A percentile compares a stretch with the other conserved stretches of the same genome.
Evolutionary conservation across 1,140 invertebrate species (phyloP).

Genomic region (Brachionus paranguensis): DNA sequence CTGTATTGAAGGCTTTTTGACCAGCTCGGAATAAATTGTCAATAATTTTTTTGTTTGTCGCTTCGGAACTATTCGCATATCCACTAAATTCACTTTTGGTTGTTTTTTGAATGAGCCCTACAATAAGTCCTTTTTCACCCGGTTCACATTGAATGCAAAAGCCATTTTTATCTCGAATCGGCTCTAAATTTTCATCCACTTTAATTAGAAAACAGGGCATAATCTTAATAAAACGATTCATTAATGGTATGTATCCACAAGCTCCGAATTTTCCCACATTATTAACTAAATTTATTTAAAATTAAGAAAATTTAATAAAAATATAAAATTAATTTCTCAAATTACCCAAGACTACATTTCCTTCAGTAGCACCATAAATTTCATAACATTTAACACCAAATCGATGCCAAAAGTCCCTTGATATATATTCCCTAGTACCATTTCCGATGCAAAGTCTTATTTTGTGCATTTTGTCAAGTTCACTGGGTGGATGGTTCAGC

Average conservation of each 20-base stretch:
- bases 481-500: slow-evolving; percentile 71
- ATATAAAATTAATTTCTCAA: neutral
- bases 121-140: slow-evolving; percentile 88
- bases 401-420: slow-evolving; percentile 81
- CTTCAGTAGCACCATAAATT: slow-evolving; percentile 96
- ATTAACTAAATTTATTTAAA: neutral
- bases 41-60: slow-evolving; percentile 86
- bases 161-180: slow-evolving; percentile 60
- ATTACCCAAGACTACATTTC: slow-evolving; percentile 60
- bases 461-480: slow-evolving; percentile 73
- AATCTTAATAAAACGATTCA: neutral
- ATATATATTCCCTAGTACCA: slow-evolving; percentile 91
- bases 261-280: slow-evolving; percentile 61
- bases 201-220: neutral
- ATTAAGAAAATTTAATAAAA: neutral
- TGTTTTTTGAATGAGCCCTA: slow-evolving; percentile 84
- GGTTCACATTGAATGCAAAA: slow-evolving; percentile 73
- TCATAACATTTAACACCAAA: slow-evolving; percentile 80
- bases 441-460: slow-evolving; percentile 87
- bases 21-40: slow-evolving; percentile 78
- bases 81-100: slow-evolving; percentile 61
- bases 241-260: slow-evolving; percentile 70
- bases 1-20: slow-evolving; percentile 86
- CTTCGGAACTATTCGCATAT: slow-evolving; percentile 77
- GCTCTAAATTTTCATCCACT: slow-evolving; percentile 42